A percentile compares a stretch with the other conserved stretches of the same genome.
phyloP scores from a whole-genome alignment of 2,113 vertebrate genomes.

The Penelope pileata region DNA sequence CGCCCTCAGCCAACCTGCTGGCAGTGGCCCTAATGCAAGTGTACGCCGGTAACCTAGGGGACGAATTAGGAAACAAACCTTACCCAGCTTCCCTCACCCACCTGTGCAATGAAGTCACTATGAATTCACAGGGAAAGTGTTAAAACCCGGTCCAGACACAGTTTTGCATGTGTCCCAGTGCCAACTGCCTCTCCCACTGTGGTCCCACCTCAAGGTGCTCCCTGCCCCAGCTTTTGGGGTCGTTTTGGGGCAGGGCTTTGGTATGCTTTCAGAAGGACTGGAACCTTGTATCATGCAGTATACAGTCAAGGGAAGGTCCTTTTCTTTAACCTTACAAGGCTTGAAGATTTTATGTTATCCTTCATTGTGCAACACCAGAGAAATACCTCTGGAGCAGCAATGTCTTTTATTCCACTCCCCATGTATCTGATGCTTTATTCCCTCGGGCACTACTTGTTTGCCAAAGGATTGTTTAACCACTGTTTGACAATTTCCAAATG shows the following conservation, averaged over 20 bases:
- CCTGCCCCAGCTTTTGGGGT: neutral
- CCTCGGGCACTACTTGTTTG: slow-evolving; percentile 52
- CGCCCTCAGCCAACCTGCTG: neutral
- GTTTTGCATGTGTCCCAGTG: neutral
- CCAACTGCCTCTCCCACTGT: neutral
- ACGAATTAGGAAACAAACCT: slow-evolving; percentile 43
- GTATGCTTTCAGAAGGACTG: neutral
- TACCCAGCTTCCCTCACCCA: neutral
- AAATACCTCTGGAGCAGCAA: slow-evolving; percentile 51
- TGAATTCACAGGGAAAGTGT: neutral
- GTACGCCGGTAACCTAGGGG: slow-evolving; percentile 31
- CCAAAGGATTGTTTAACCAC: slow-evolving; percentile 72
- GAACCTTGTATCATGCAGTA: neutral
- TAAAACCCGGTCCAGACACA: fast-evolving
- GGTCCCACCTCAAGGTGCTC: neutral
- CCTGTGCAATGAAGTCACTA: neutral
- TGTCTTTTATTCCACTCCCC: slow-evolving; percentile 47
- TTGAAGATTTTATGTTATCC: slow-evolving; percentile 40
- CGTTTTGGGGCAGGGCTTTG: neutral
- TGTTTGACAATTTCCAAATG: slow-evolving; percentile 70
- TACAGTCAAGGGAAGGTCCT: slow-evolving; percentile 16
- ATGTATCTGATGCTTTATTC: slow-evolving; percentile 60
- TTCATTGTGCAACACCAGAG: slow-evolving; percentile 32
- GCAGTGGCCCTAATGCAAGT: slow-evolving; percentile 21
- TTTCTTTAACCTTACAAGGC: slow-evolving; percentile 43